Base-by-base conservation (phyloP, 2,888 invertebrate species). In the Clitarchus hookeri region DNA sequence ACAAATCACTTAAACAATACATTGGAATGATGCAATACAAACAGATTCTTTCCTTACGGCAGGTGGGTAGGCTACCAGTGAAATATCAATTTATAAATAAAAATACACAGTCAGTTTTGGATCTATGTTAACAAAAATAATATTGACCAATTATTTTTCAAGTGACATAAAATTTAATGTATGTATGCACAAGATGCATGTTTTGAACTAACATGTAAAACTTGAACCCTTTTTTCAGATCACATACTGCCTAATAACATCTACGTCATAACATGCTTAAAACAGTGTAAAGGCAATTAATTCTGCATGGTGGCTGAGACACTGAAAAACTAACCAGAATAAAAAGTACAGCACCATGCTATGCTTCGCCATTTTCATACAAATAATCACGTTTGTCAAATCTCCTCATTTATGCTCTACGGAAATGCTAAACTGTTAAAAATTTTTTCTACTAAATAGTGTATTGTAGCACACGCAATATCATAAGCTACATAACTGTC, bases 401-500 rank as follows among this genome's bases (percentile, higher is more conserved):
- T 65, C 6, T 48, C 16, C 48, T 48, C 48, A 48, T 11, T 48
- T 48, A 48, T 48, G 16, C n/a, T 23, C 65, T 65, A n/a, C 65
- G 16, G 8, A 65, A 23, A 6, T 65, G 23, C 65, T 65, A 23
- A 65, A 65, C 16, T 65, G 65, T 65, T 19, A 19, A 65, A 48
- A 65, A 19, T 2, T 1, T n/a, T 65, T 23, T 8, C 65, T 65
- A 65, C 65, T 23, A 65, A 65, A 65, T n/a, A 65, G 23, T 19
- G 65, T 65, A 23, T 23, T n/a, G 65, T n/a, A 23, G 65, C 65
- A 65, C 65, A 65, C 65, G 16, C 65, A 65, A 65, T n/a, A 23
- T 65, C n/a, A n/a, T 65, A 65, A 65, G 65, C 65, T 65, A 65
- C 65, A n/a, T 65, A 65, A 65, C n/a, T 65, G 65, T 19, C 65